These are phyloP conservation scores for Ictidomys tridecemlineatus DNA, from an alignment of 2,113 vertebrate species.

Conservation along the genomic window DNA sequence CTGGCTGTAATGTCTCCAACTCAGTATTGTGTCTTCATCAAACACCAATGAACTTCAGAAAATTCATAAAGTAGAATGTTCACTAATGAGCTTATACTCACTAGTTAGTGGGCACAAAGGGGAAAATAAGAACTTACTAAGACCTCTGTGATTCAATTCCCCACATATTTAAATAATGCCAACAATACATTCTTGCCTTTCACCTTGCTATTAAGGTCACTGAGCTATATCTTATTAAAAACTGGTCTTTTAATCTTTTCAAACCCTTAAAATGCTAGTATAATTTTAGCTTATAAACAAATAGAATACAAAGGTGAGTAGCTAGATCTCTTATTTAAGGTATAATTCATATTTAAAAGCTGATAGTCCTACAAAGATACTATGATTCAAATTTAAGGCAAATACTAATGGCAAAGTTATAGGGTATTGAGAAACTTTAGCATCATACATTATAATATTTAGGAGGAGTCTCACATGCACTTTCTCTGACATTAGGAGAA, in stretches of 20 bases:
- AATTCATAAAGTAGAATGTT: not conserved
- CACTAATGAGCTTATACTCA: not conserved
- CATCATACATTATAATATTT: not conserved
- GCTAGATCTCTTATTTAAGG: not conserved
- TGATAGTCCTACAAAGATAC: not conserved
- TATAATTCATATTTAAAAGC: not conserved
- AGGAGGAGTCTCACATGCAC: not conserved
- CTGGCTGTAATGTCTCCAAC: not conserved
- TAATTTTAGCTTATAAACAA: not conserved
- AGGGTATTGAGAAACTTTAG: not conserved
- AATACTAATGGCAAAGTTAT: not conserved
- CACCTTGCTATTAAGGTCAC: not conserved
- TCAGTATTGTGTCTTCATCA: not conserved
- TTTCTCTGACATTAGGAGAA: not conserved
- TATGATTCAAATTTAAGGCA: not conserved
- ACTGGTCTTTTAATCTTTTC: not conserved
- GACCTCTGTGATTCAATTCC: not conserved
- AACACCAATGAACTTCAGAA: not conserved
- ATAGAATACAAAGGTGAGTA: not conserved
- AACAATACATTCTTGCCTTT: not conserved
- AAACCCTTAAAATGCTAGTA: not conserved
- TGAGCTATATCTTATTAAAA: not conserved
- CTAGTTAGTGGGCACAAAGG: not conserved
- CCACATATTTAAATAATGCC: not conserved
- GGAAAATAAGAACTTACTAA: not conserved